phyloP scores from a whole-genome alignment of 2,888 invertebrate species.

The Agonopterix arenella region DNA sequence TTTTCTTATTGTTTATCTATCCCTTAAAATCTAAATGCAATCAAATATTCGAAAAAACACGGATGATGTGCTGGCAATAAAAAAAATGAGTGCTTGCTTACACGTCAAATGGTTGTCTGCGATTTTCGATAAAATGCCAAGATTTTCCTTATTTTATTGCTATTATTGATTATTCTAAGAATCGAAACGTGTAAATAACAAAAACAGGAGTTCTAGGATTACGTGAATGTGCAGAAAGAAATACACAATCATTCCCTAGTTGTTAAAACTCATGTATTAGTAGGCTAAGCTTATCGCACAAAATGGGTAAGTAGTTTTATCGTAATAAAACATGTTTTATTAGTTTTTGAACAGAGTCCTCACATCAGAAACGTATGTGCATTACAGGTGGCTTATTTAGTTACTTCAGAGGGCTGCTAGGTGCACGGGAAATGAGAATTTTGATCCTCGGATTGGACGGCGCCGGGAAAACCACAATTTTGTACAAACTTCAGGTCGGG shows the following conservation, averaged over 20 bases:
- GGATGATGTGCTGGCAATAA: slow-evolving; percentile 5
- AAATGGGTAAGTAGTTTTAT: slow-evolving; percentile 59
- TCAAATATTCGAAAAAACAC: no score
- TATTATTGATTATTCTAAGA: slow-evolving; percentile 23
- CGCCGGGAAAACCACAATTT: slow-evolving; percentile 99
- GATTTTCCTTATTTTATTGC: slow-evolving; percentile 37
- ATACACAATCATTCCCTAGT: slow-evolving; percentile 41
- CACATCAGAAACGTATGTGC: slow-evolving; percentile 11
- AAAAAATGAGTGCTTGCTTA: slow-evolving; percentile 37
- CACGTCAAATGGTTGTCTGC: slow-evolving; percentile 48
- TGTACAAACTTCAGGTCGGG: slow-evolving; percentile 98
- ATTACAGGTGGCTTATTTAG: slow-evolving; percentile 94
- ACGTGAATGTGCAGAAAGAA: slow-evolving; percentile 29
- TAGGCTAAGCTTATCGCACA: slow-evolving; percentile 47
- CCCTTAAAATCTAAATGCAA: no score
- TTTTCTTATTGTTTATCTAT: no score
- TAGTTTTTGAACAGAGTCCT: slow-evolving; percentile 12
- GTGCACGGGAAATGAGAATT: slow-evolving; percentile 98
- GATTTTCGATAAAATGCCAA: slow-evolving; percentile 44
- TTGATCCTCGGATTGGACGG: slow-evolving; percentile 98
- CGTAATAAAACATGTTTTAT: slow-evolving; percentile 24
- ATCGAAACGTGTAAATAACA: slow-evolving; percentile 13
- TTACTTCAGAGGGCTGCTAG: slow-evolving; percentile 96
- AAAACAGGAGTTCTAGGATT: slow-evolving; percentile 4
- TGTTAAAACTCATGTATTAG: slow-evolving; percentile 53